phyloP scores from a whole-genome alignment of 2,888 invertebrate species.

The Caenorhabditis afra region DNA sequence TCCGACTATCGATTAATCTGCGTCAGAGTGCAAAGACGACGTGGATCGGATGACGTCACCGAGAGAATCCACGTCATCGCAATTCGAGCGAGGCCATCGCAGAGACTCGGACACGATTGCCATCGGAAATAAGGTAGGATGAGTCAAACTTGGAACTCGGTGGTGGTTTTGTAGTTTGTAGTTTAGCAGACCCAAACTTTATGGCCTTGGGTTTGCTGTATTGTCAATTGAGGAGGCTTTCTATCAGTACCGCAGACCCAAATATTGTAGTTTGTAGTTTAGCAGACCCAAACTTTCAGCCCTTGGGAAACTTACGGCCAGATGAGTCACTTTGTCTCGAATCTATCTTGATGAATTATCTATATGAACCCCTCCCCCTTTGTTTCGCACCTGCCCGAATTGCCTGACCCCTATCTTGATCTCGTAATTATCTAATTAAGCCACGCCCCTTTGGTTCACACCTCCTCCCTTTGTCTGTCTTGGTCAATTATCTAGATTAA shows the following conservation, averaged over 20 bases:
- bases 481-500: too few species aligned
- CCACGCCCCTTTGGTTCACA: too few species aligned
- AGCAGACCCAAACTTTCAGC: not conserved
- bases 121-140: conserved; percentile 35
- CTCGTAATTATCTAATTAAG: too few species aligned
- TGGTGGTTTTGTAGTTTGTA: not conserved
- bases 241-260: not conserved
- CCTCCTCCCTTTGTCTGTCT: too few species aligned
- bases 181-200: conserved; percentile 2
- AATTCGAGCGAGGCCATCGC: conserved; percentile 46
- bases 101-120: conserved; percentile 48
- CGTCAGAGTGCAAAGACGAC: not conserved
- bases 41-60: conserved; percentile 19
- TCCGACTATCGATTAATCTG: not conserved
- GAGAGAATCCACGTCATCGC: conserved; percentile 14
- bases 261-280: not conserved
- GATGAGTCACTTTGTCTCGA: too few species aligned
- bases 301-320: too few species aligned
- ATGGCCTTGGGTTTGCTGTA: too few species aligned
- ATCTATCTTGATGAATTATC: too few species aligned
- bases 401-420: too few species aligned
- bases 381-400: too few species aligned
- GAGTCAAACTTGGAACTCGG: not conserved
- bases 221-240: too few species aligned
- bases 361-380: too few species aligned